Conservation (phyloP, 2,113 vertebrate genomes). For the Heptranchias perlo region DNA sequence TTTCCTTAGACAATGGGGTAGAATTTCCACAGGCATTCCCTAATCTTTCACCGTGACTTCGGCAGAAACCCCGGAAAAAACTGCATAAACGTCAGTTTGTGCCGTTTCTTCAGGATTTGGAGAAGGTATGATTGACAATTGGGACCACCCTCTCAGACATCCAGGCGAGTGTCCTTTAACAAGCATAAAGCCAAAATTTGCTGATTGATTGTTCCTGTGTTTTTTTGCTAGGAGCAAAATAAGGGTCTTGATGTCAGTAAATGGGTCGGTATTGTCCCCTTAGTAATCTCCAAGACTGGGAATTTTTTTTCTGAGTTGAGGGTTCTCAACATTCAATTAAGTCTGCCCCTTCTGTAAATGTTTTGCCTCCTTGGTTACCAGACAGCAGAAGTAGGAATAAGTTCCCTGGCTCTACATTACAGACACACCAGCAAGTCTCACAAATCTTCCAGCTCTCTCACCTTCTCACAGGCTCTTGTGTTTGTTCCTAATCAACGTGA, state of each 20-base stretch:
- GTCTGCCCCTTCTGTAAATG: background rate
- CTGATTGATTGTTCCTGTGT: background rate
- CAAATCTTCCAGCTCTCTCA: background rate
- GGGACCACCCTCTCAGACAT: no score
- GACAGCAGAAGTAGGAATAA: background rate
- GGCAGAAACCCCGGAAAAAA: background rate
- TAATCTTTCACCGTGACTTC: no score
- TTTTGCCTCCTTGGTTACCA: background rate
- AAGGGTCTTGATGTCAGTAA: background rate
- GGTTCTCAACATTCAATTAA: background rate
- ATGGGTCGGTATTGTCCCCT: background rate
- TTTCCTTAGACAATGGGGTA: background rate
- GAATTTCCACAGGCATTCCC: background rate
- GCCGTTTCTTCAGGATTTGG: background rate
- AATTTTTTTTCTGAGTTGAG: background rate
- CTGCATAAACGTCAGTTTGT: no score
- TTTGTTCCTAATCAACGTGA: background rate
- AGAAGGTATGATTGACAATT: background rate
- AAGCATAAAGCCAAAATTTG: background rate
- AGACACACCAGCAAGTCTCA: background rate
- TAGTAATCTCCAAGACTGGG: background rate
- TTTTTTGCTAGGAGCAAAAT: background rate
- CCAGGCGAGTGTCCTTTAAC: background rate
- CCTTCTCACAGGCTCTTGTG: background rate
- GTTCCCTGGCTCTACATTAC: background rate